Evolutionary conservation across 2,888 invertebrate species (phyloP), one percentile per base, ranked within the genome.

Genomic region (Drosophila putrida): DNA sequence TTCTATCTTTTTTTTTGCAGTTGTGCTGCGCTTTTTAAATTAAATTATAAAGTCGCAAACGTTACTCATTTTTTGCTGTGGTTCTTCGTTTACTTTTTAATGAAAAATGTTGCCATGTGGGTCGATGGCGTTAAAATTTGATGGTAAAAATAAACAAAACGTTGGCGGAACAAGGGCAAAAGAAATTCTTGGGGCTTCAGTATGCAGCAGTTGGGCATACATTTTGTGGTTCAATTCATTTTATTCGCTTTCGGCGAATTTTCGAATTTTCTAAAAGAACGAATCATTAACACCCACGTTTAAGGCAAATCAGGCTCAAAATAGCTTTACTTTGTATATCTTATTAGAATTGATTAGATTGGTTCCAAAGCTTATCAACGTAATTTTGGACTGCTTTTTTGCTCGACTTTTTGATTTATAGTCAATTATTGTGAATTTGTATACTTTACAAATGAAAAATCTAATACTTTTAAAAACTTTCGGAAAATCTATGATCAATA

Each of bases 41-140:
- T 85, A 85, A 89, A 89, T 83, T 88, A 83, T 88, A 88, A 83
- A 82, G 85, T 82, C 79, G 70, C 78, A 61, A 51, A 60, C 54
- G 66, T 61, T 87, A 71, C 78, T 62, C 57, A 57, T 68, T 76
- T 60, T 50, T 25, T 43, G 6, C 65, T 80, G 72, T 65, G 62
- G 27, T 15, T 44, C 46, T 41, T n/a, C 35, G 36, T 66, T 78
- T 68, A 75, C 76, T 75, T 71, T 71, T 50, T 78, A 74, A 79
- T 73, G 79, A 78, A 84, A 75, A 77, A 75, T 68, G 63, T 67
- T 61, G 41, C 65, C 67, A 82, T 82, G 88, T 88, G 88, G 76
- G 75, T 63, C 72, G 82, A 72, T 75, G 66, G 80, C 38, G 72
- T 63, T 66, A 70, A 80, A 87, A 74, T 66, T 89, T 84, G 65